These are phyloP conservation scores for Philaethria dido DNA, from an alignment of 2,888 invertebrate genomes.

Conservation along the genomic window DNA sequence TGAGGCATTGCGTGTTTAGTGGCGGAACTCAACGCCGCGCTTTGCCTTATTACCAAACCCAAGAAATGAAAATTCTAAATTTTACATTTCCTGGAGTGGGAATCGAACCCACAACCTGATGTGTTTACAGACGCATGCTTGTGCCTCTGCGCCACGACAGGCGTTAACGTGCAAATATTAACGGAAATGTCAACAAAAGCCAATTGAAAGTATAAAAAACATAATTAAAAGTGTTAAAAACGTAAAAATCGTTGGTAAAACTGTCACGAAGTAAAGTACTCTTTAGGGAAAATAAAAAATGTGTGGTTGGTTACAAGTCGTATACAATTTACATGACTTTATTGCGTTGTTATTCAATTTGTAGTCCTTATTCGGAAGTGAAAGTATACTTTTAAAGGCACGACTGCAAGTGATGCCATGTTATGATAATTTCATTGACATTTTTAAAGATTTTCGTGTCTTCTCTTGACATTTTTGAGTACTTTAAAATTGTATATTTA, in stretches of 20 bases:
- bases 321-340: slow-evolving; percentile 7
- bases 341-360: slow-evolving; percentile 11
- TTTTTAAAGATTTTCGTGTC: background rate
- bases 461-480: too few species aligned
- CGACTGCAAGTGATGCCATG: background rate
- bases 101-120: too few species aligned
- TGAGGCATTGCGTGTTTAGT: too few species aligned
- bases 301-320: slow-evolving; percentile 16
- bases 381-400: slow-evolving; percentile 12
- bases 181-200: background rate
- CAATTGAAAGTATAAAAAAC: background rate
- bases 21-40: too few species aligned
- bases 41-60: too few species aligned
- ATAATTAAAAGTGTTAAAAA: too few species aligned
- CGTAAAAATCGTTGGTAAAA: background rate
- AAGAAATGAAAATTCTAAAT: too few species aligned
- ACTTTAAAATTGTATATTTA: too few species aligned
- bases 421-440: background rate
- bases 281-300: slow-evolving; percentile 6
- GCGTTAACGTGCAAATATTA: too few species aligned
- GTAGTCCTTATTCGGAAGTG: slow-evolving; percentile 19
- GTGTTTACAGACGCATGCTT: too few species aligned
- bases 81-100: too few species aligned
- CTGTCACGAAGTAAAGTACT: background rate
- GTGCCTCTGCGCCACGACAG: too few species aligned